phyloP scores from a whole-genome alignment of 2,888 invertebrate species.

The Acleris emargana region DNA sequence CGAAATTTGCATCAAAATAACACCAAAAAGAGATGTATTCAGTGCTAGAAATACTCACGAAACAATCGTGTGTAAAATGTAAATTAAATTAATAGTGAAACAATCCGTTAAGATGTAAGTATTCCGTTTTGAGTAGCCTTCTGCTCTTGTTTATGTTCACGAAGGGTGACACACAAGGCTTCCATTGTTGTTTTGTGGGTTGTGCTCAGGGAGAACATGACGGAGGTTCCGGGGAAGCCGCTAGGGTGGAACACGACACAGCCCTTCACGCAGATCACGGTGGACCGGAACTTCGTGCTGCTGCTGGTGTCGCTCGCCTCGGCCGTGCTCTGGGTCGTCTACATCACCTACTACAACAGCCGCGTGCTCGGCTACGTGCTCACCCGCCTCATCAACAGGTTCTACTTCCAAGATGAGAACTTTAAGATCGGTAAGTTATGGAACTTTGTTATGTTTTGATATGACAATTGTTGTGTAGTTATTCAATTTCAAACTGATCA shows the following conservation, averaged over 20 bases:
- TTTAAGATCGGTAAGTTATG: slow-evolving; percentile 91
- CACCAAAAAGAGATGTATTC: slow-evolving; percentile 49
- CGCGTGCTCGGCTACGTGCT: slow-evolving; percentile 95
- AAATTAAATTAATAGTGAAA: slow-evolving; percentile 53
- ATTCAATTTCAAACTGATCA: too few species aligned
- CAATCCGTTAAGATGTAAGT: slow-evolving; percentile 64
- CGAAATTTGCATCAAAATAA: slow-evolving; percentile 43
- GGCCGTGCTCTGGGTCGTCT: slow-evolving; percentile 95
- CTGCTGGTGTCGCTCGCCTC: slow-evolving; percentile 91
- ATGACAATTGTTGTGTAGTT: too few species aligned
- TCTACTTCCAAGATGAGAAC: slow-evolving; percentile 93
- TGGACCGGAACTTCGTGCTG: slow-evolving; percentile 90
- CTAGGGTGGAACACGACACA: slow-evolving; percentile 81
- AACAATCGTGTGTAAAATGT: slow-evolving; percentile 60
- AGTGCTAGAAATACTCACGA: slow-evolving; percentile 45
- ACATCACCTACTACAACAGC: slow-evolving; percentile 97
- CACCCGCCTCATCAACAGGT: slow-evolving; percentile 93
- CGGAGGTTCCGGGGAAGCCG: slow-evolving; percentile 1
- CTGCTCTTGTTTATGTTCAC: slow-evolving; percentile 54
- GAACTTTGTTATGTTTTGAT: too few species aligned
- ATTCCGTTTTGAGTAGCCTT: slow-evolving; percentile 52
- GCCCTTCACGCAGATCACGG: slow-evolving; percentile 85
- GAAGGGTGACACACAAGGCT: slow-evolving; percentile 49
- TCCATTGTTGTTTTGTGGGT: slow-evolving; percentile 45
- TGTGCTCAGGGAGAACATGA: background rate